Base-by-base conservation (phyloP, 2,888 invertebrate species). In the Stomorhina lunata region DNA sequence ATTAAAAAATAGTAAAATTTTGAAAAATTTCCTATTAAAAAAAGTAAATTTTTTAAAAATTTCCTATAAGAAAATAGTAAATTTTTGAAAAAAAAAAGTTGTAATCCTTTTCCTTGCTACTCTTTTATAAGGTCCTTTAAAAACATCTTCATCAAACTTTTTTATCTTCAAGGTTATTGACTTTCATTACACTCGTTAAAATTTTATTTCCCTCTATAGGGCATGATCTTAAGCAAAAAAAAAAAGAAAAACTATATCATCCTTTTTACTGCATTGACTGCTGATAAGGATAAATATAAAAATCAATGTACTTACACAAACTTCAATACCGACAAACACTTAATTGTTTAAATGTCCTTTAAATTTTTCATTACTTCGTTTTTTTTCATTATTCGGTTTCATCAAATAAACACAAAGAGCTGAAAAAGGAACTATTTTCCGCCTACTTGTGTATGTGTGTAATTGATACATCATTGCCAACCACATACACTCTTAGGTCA, bases 401-500 rank as follows among this genome's bases (percentile, higher is more conserved):
- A 43, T n/a, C 48, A 22, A 22, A 48, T 48, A 48, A 48, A 48
- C 48, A 48, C 12, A 63, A 17, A 29, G 1, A 20, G n/a, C n/a
- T n/a, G n/a, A n/a, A n/a, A n/a, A n/a, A n/a, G 5, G 9, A 32
- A 34, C 34, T 34, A 50, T 22, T 25, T 50, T 34, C 22, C 25
- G 53, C 27, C 15, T 53, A 66, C 15, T 66, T 66, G 25, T 50
- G 48, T 22, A 34, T 50, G 48, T 22, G 34, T 25, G 34, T 34
- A 66, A 66, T 66, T 66, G 34, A 50, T 50, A 34, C 34, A 20
- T 53, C 27, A 53, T 66, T 66, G 66, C 48, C 50, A 22, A n/a
- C n/a, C 34, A 34, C 2, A 48, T 10, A 20, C 48, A 22, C 22
- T 7, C 20, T 20, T 10, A 7, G 9, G 20, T 2, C 6, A 12